A percentile compares a stretch with the other conserved stretches of the same genome.
phyloP scores from a whole-genome alignment of 2,797 vertebrate genomes.

The Gymnocypris eckloni region DNA sequence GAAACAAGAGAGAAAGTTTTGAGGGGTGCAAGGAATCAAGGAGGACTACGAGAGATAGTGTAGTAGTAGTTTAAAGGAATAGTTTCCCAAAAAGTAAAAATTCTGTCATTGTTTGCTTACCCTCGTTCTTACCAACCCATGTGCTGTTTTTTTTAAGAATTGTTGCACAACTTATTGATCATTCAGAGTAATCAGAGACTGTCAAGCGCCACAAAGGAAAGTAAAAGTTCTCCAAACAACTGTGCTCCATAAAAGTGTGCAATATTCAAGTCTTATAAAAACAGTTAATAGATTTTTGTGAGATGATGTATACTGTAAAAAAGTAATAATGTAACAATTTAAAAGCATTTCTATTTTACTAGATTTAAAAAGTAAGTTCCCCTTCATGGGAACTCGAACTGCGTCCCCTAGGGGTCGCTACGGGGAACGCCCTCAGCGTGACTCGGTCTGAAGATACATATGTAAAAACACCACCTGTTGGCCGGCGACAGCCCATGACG shows the following conservation, averaged over 20 bases:
- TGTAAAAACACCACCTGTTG: no score
- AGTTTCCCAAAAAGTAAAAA: not conserved
- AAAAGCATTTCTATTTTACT: not conserved
- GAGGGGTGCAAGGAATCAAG: conserved; percentile 70
- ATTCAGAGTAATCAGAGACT: not conserved
- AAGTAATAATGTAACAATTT: not conserved
- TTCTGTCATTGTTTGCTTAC: conserved; percentile 10
- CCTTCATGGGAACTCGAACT: no score
- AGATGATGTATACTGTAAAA: not conserved
- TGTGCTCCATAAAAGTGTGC: not conserved
- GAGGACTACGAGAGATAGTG: conserved; percentile 66
- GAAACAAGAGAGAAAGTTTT: conserved; percentile 85
- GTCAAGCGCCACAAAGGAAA: not conserved
- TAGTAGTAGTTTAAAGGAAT: conserved; percentile 23
- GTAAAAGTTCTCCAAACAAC: not conserved
- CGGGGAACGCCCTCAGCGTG: no score
- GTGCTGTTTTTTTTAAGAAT: not conserved
- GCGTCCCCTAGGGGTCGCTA: no score
- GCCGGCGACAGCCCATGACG: no score
- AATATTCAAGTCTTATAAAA: not conserved
- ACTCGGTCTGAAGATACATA: no score
- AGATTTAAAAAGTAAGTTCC: not conserved
- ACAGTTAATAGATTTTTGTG: no score
- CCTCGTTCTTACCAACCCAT: not conserved
- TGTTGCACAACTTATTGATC: not conserved